These are phyloP conservation scores for Thunnus maccoyii DNA, from an alignment of 2,113 vertebrate genomes.

Conservation along the genomic window DNA sequence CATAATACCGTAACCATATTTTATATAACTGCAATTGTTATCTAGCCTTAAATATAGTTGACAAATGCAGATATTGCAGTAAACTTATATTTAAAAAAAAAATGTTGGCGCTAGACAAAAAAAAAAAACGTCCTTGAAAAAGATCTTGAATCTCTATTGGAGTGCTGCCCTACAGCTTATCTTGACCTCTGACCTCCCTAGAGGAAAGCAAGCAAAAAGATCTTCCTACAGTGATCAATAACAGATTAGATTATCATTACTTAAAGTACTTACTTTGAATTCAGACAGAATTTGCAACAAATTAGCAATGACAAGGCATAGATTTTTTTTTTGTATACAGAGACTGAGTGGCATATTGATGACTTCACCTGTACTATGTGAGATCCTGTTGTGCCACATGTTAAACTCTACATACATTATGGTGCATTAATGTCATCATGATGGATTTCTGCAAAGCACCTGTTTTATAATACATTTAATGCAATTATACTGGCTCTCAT, in stretches of 20 bases:
- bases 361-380: slow-evolving; percentile 16
- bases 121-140: slow-evolving; percentile 6
- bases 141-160: background rate
- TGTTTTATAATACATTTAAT: background rate
- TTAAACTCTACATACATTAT: background rate
- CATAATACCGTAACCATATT: too few relatives aligned
- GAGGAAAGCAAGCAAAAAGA: slow-evolving; percentile 1
- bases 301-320: background rate
- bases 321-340: background rate
- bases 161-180: slow-evolving; percentile 3
- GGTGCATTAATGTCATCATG: background rate
- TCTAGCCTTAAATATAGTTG: too few relatives aligned
- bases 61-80: too few relatives aligned
- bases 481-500: slow-evolving; percentile 2
- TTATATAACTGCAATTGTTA: too few relatives aligned
- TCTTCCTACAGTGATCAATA: slow-evolving; percentile 14
- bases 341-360: slow-evolving; percentile 1
- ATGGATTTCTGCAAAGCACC: background rate
- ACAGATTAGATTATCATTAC: slow-evolving; percentile 1
- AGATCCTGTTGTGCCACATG: background rate
- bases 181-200: slow-evolving; percentile 18
- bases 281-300: slow-evolving; percentile 14
- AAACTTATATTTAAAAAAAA: too few relatives aligned
- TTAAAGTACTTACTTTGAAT: slow-evolving; percentile 16
- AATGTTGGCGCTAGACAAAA: too few relatives aligned